These are phyloP conservation scores for Silurus lanzhouensis DNA, from an alignment of 2,797 vertebrate genomes.

Conservation along the genomic window DNA sequence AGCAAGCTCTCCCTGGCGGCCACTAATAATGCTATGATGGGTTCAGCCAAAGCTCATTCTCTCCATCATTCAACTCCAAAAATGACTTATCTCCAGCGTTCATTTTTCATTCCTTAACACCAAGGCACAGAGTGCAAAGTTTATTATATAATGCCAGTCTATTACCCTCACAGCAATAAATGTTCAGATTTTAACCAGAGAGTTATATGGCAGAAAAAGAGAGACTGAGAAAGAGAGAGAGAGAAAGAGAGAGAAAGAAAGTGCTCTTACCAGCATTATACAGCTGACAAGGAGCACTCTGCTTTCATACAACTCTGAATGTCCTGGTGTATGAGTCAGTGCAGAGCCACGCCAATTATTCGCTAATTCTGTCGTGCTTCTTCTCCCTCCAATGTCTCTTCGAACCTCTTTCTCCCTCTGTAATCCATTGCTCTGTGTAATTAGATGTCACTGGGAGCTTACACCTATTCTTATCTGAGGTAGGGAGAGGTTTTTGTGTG, in stretches of 20 bases:
- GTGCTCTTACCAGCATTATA: constrained; percentile 26
- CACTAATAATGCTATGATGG: constrained; percentile 53
- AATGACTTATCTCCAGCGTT: constrained; percentile 40
- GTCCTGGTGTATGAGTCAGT: constrained; percentile 32
- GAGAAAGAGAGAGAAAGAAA: background rate
- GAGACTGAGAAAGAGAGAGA: too few relatives aligned
- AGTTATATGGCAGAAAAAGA: background rate
- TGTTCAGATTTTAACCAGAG: constrained; percentile 34
- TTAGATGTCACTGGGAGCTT: constrained; percentile 46
- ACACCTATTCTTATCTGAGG: constrained; percentile 45
- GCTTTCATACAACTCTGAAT: constrained; percentile 25
- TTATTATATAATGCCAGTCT: constrained; percentile 40
- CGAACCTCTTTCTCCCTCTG: constrained; percentile 48
- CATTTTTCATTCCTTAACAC: constrained; percentile 45
- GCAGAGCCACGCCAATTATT: constrained; percentile 32
- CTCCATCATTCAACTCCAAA: constrained; percentile 32
- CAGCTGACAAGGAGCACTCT: constrained; percentile 23
- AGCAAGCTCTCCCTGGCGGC: constrained; percentile 30
- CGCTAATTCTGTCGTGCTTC: constrained; percentile 34
- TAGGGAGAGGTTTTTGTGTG: background rate
- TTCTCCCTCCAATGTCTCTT: constrained; percentile 33
- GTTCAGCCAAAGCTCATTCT: constrained; percentile 51
- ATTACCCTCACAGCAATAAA: constrained; percentile 38
- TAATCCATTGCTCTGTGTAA: constrained; percentile 51
- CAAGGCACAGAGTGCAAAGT: constrained; percentile 15